Evolutionary conservation across 2,113 vertebrate genomes (phyloP).

Genomic region (Myrmecophaga tridactyla): DNA sequence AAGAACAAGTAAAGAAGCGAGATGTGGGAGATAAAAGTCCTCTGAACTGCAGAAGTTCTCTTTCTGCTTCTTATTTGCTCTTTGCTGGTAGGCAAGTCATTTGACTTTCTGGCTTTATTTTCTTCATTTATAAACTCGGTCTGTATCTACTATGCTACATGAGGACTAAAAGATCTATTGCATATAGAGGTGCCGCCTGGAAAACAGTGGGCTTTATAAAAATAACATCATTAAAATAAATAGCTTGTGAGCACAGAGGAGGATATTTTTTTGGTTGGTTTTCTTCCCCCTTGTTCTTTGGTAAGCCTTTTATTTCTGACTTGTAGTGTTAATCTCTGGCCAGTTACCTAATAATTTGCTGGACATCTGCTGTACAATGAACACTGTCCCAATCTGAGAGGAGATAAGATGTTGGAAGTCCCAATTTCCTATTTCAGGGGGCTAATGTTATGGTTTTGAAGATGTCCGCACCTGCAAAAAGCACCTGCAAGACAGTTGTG

Average conservation of each 20-base stretch:
- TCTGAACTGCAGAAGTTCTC: neutral
- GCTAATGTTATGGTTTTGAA: neutral
- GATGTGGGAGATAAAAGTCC: too few relatives aligned
- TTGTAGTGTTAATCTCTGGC: neutral
- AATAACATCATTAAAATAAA: neutral
- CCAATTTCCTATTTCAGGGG: neutral
- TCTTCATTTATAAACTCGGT: neutral
- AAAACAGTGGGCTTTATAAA: conserved; percentile 28
- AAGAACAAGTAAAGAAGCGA: neutral
- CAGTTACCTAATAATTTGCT: neutral
- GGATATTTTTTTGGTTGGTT: too few relatives aligned
- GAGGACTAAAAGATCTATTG: neutral
- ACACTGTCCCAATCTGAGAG: neutral
- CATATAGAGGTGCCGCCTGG: neutral
- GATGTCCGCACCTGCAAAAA: neutral
- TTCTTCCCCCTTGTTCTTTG: neutral
- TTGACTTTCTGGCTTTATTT: conserved; percentile 15
- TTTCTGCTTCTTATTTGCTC: neutral
- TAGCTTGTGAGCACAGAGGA: neutral
- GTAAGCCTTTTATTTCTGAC: neutral
- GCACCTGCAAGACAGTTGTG: neutral
- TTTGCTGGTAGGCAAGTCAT: neutral
- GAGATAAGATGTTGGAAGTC: neutral
- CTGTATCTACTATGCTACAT: neutral
- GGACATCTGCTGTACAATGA: neutral